Evolutionary conservation across 2,888 invertebrate species (phyloP).

Genomic region (Escarpia spicata): DNA sequence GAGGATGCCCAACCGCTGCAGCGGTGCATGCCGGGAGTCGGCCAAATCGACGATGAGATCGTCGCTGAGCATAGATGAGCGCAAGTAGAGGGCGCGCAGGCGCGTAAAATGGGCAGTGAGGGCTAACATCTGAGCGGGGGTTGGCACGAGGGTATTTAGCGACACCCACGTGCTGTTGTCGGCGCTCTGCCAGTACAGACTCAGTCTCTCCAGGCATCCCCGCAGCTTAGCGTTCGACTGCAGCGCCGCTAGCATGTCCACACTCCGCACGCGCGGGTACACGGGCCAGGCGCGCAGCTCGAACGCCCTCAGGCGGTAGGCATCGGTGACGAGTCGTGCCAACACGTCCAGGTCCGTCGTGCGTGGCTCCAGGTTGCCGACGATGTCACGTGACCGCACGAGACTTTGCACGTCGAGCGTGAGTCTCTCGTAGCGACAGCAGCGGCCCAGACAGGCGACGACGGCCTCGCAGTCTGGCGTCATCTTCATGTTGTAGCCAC

Average conservation of each 20-base stretch:
- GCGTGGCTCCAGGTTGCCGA: conserved; percentile 44
- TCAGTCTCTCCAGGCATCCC: conserved; percentile 47
- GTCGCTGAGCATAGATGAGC: conserved; percentile 52
- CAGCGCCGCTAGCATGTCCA: conserved; percentile 49
- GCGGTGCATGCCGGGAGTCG: conserved; percentile 40
- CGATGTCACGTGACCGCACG: background rate
- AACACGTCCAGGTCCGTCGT: conserved; percentile 42
- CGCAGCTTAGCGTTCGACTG: conserved; percentile 47
- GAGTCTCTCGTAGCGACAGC: conserved; percentile 52
- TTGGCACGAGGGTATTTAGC: conserved; percentile 48
- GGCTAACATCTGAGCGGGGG: conserved; percentile 36
- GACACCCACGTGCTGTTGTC: conserved; percentile 47
- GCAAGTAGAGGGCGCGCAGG: conserved; percentile 47
- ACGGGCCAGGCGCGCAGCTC: conserved; percentile 54
- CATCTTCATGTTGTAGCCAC: conserved; percentile 45
- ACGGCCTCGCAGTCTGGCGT: conserved; percentile 41
- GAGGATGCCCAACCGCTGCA: conserved; percentile 47
- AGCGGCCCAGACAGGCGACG: conserved; percentile 44
- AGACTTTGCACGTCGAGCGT: conserved; percentile 44
- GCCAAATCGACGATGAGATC: conserved; percentile 46
- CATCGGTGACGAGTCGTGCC: conserved; percentile 45
- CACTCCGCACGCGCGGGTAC: conserved; percentile 40
- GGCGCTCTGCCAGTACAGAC: conserved; percentile 48
- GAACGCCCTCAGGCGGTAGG: conserved; percentile 45
- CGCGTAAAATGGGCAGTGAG: conserved; percentile 44